phyloP scores from a whole-genome alignment of 2,888 invertebrate genomes.

The Lycaena phlaeas region DNA sequence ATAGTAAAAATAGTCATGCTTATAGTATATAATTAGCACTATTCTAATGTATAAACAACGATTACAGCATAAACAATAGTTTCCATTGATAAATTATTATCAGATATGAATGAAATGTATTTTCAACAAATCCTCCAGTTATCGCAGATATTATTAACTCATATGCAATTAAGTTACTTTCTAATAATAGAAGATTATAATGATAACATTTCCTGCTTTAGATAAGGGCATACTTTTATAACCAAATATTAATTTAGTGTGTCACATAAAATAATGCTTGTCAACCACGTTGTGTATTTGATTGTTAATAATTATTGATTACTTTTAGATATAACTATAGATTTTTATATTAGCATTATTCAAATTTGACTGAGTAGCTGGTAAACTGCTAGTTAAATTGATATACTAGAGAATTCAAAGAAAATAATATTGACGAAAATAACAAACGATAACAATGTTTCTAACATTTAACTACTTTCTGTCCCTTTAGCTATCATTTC shows the following conservation, averaged over 20 bases:
- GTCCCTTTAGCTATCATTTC: too few relatives aligned
- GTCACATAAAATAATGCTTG: not conserved
- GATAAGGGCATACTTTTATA: not conserved
- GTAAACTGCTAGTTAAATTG: too few relatives aligned
- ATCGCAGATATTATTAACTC: not conserved
- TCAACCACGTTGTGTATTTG: not conserved
- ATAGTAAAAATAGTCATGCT: too few relatives aligned
- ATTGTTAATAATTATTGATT: not conserved
- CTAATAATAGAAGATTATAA: slow-evolving; percentile 5
- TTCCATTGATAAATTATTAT: slow-evolving; percentile 3
- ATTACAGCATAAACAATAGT: not conserved
- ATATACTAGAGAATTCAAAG: too few relatives aligned
- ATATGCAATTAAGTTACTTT: slow-evolving; percentile 3
- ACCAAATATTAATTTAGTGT: not conserved
- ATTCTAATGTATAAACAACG: too few relatives aligned
- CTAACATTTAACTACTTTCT: too few relatives aligned
- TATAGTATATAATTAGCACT: too few relatives aligned
- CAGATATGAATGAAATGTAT: slow-evolving; percentile 5
- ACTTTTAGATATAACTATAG: too few relatives aligned
- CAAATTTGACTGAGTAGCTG: too few relatives aligned
- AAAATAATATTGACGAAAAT: too few relatives aligned
- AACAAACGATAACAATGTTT: too few relatives aligned
- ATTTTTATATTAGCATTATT: too few relatives aligned
- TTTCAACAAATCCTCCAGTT: not conserved
- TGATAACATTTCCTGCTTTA: slow-evolving; percentile 11